Base-by-base conservation (phyloP, 2,113 vertebrate species). In the Lagopus muta region DNA sequence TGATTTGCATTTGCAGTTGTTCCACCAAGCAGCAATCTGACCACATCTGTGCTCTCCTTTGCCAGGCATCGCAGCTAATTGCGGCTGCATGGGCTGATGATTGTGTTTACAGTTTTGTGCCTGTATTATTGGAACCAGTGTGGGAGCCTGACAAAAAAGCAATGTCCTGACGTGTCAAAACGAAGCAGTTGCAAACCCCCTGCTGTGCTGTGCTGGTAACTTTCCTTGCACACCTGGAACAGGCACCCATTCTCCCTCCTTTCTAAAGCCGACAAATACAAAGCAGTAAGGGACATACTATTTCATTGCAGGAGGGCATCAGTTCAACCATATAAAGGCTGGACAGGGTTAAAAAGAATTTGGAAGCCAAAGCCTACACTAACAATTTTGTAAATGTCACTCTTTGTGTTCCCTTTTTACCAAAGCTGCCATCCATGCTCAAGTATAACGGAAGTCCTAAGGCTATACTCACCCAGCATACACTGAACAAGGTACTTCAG, bases 131-230 rank as follows among this genome's bases (percentile, higher is more conserved):
- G 27, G 40, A 84, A 69, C 10, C n/a, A 47, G 19, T 0, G 0
- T 0, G 34, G 67, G 62, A 79, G 8, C 13, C 61, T 28, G 61
- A 60, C 43, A 48, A 1, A 80, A 88, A 86, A 60, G 1, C 45
- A 57, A 54, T 2, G 19, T 50, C 36, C 25, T 71, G 16, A 65
- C 8, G n/a, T 0, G 3, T 28, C 36, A 73, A 76, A 40, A 71
- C 13, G 82, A 73, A 38, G 6, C 57, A 38, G 52, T 25, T 52
- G 57, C 43, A 71, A 52, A 60, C 73, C 40, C 60, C 58, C 48
- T 8, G 12, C 71, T 30, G 27, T 75, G 77, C 2, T n/a, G n/a
- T 0, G 0, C 19, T 10, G 1, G 15, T 34, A 61, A 62, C 66
- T 83, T 65, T 6, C 47, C 43, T 54, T 36, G 24, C 0, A 3